Conservation (phyloP, 2,113 vertebrate species). For the Enhydra lutris region DNA sequence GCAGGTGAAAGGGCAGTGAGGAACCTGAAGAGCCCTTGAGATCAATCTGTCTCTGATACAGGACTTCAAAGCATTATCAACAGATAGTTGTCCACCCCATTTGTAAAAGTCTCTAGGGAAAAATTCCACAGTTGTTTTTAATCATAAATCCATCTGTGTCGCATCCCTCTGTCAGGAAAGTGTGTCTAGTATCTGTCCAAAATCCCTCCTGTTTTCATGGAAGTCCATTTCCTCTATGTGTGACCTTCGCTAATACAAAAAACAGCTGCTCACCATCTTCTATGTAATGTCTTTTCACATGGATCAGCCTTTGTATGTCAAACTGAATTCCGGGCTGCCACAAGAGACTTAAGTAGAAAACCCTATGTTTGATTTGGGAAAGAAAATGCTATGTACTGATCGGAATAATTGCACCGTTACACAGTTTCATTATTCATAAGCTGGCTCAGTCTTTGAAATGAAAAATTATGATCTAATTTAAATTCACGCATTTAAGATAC, state of each 20-base stretch:
- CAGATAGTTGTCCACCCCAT: background rate
- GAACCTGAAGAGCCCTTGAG: background rate
- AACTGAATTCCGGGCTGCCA: background rate
- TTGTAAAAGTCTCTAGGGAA: background rate
- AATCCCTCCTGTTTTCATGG: background rate
- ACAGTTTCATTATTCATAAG: background rate
- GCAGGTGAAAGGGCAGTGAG: background rate
- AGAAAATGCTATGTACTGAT: background rate
- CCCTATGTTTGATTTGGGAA: background rate
- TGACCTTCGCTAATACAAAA: background rate
- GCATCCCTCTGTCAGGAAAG: background rate
- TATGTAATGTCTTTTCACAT: background rate
- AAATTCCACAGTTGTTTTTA: slow-evolving; percentile 9
- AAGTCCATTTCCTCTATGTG: background rate
- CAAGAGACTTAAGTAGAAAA: background rate
- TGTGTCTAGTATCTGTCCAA: background rate
- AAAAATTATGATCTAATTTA: background rate
- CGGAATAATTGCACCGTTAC: background rate
- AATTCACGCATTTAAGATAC: background rate
- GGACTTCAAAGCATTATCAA: background rate
- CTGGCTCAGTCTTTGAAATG: background rate
- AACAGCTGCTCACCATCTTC: background rate
- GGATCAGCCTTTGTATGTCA: background rate
- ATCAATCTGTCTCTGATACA: background rate
- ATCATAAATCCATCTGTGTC: background rate